These are phyloP conservation scores for Anniella stebbinsi DNA, from an alignment of 2,797 vertebrate species.

Conservation along the genomic window DNA sequence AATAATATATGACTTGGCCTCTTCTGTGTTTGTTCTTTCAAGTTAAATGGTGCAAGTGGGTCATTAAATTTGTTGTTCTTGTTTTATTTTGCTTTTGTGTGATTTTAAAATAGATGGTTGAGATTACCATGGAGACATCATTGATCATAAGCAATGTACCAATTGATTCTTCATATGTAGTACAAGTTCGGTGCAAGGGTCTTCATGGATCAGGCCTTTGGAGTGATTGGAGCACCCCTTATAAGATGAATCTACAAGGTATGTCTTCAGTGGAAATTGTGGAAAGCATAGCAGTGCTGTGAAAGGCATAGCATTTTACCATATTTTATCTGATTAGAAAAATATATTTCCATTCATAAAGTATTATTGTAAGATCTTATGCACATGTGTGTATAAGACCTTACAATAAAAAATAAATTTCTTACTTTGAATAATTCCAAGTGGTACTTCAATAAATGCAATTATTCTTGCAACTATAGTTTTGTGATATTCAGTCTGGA, in stretches of 20 bases:
- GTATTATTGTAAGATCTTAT: too few relatives aligned
- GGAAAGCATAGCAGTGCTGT: too few relatives aligned
- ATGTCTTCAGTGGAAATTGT: conserved; percentile 37
- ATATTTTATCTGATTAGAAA: background rate
- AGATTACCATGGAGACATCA: conserved; percentile 67
- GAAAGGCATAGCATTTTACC: background rate
- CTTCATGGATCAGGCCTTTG: conserved; percentile 78
- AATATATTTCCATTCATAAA: background rate
- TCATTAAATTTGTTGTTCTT: background rate
- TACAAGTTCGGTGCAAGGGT: conserved; percentile 83
- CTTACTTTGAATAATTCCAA: background rate
- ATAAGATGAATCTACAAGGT: conserved; percentile 83
- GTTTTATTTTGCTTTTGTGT: conserved; percentile 3
- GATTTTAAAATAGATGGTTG: conserved; percentile 73
- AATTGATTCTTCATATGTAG: conserved; percentile 76
- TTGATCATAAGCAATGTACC: conserved; percentile 75
- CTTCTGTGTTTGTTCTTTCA: background rate
- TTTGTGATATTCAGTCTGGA: background rate
- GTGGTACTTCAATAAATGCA: background rate
- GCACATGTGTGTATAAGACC: too few relatives aligned
- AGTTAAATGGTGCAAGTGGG: background rate
- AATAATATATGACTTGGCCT: background rate
- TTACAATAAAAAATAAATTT: background rate
- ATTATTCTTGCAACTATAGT: background rate
- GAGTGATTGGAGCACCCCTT: conserved; percentile 90